phyloP scores from a whole-genome alignment of 2,113 vertebrate species.

The Gambusia affinis region DNA sequence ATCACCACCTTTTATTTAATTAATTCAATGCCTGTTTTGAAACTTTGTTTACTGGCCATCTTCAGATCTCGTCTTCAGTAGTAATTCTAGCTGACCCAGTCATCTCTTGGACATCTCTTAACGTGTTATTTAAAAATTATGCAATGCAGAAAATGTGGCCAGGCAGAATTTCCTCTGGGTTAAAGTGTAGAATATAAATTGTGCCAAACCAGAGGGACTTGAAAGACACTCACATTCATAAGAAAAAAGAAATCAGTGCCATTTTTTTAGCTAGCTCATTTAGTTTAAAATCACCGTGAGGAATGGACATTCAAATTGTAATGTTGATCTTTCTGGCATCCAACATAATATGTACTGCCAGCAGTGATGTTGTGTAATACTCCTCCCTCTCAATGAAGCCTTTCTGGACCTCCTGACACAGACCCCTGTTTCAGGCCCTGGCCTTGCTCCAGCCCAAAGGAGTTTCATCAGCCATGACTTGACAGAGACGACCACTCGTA shows the following conservation, averaged over 20 bases:
- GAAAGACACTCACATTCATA: background rate
- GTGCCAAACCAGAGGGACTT: background rate
- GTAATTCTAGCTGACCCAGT: slow-evolving; percentile 22
- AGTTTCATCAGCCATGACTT: slow-evolving; percentile 13
- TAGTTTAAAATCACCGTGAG: background rate
- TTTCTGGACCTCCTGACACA: slow-evolving; percentile 37
- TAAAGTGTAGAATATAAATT: background rate
- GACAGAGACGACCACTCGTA: slow-evolving; percentile 23
- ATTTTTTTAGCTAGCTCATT: background rate
- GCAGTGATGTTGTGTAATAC: slow-evolving; percentile 57
- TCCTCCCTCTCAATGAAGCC: slow-evolving; percentile 40
- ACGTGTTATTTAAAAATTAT: slow-evolving; percentile 30
- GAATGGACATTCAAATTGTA: background rate
- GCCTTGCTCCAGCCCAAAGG: slow-evolving; percentile 10
- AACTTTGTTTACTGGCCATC: background rate
- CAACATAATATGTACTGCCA: slow-evolving; percentile 46
- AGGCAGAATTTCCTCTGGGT: slow-evolving; percentile 3
- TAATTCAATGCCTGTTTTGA: background rate
- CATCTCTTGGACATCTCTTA: slow-evolving; percentile 1
- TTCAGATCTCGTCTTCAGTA: slow-evolving; percentile 4
- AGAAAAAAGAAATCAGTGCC: background rate
- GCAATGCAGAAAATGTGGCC: slow-evolving; percentile 8
- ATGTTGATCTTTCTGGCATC: background rate
- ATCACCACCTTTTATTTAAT: background rate
- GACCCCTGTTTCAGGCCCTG: slow-evolving; percentile 14